phyloP scores from a whole-genome alignment of 2,797 vertebrate species.

The Tarsius wallacei region DNA sequence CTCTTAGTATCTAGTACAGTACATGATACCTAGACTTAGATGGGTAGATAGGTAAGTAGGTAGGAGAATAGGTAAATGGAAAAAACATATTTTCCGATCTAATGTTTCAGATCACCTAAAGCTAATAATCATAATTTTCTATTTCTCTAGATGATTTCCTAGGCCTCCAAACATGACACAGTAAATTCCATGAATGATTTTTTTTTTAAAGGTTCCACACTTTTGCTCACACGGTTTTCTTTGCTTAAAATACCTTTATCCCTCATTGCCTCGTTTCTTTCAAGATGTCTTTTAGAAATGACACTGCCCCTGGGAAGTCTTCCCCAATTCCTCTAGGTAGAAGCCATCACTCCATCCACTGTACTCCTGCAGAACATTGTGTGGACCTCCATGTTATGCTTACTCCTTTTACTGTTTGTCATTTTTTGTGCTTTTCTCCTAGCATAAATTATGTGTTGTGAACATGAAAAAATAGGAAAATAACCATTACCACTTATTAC shows the following conservation, averaged over 20 bases:
- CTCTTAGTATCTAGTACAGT: not conserved
- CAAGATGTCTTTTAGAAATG: not conserved
- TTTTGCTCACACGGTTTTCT: not conserved
- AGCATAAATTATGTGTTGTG: not conserved
- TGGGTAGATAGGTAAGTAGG: not conserved
- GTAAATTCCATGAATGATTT: not conserved
- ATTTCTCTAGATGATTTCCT: not conserved
- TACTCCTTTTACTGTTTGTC: not conserved
- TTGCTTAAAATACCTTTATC: slow-evolving; percentile 31
- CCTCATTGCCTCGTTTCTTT: not conserved
- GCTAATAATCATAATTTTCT: not conserved
- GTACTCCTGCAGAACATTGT: not conserved
- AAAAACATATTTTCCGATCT: not conserved
- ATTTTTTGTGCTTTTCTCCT: not conserved
- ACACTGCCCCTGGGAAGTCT: not conserved
- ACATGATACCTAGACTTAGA: not conserved
- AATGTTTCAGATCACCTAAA: not conserved
- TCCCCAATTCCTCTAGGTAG: not conserved
- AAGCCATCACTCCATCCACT: not conserved
- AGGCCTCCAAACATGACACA: not conserved
- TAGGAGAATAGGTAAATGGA: not conserved
- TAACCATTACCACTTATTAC: not conserved
- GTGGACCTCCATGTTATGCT: not conserved
- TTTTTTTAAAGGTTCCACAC: not conserved
- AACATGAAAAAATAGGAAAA: not conserved